Evolutionary conservation across 2,888 invertebrate genomes (phyloP).

Genomic region (Tholera decimalis): DNA sequence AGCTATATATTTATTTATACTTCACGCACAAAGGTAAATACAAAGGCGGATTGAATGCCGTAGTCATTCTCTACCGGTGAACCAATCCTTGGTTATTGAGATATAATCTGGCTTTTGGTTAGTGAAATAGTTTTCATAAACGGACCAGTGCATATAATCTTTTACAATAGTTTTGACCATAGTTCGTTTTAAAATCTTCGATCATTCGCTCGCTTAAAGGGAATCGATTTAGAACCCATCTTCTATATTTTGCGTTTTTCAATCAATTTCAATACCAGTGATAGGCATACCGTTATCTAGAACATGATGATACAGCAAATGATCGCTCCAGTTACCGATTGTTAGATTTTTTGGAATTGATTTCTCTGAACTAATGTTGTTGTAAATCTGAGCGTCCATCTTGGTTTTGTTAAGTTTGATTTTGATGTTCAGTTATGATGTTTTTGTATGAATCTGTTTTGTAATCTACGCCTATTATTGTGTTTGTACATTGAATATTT

Average conservation of each 20-base stretch:
- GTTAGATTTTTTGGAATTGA: slow-evolving; percentile 79
- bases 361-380: slow-evolving; percentile 67
- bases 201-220: slow-evolving; percentile 33
- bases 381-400: slow-evolving; percentile 43
- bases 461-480: slow-evolving; percentile 26
- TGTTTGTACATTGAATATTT: slow-evolving; percentile 20
- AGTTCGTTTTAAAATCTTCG: slow-evolving; percentile 36
- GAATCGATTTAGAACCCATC: slow-evolving; percentile 53
- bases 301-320: slow-evolving; percentile 77
- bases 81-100: too few relatives aligned
- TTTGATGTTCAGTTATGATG: slow-evolving; percentile 33
- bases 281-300: slow-evolving; percentile 73
- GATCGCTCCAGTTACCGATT: slow-evolving; percentile 80
- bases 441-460: slow-evolving; percentile 40
- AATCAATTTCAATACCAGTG: slow-evolving; percentile 73
- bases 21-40: too few relatives aligned
- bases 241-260: slow-evolving; percentile 74
- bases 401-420: slow-evolving; percentile 45
- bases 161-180: too few relatives aligned
- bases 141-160: too few relatives aligned
- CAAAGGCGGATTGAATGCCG: too few relatives aligned
- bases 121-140: too few relatives aligned
- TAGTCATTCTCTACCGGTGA: too few relatives aligned
- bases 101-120: too few relatives aligned
- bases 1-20: too few relatives aligned